Conservation (phyloP, 2,797 vertebrate genomes). For the Microchirus variegatus region DNA sequence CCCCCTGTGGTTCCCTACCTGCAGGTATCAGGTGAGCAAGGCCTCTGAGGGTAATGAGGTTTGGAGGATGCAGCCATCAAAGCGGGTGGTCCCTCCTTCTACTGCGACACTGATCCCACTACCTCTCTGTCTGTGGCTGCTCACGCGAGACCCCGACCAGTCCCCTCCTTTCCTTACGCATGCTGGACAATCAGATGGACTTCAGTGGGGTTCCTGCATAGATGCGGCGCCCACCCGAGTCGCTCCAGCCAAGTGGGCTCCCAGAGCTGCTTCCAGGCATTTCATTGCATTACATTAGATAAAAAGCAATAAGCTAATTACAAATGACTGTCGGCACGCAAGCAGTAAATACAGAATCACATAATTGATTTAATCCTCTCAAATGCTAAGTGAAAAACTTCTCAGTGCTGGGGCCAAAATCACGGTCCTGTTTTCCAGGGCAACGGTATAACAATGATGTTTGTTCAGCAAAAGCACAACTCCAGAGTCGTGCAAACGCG, state of each 20-base stretch:
- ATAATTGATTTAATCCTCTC: constrained; percentile 87
- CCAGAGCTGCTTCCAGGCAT: constrained; percentile 69
- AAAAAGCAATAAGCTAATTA: constrained; percentile 89
- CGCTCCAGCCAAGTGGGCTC: constrained; percentile 70
- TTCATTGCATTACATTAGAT: constrained; percentile 86
- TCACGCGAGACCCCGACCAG: constrained; percentile 76
- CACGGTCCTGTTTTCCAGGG: no score
- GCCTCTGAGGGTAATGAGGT: constrained; percentile 79
- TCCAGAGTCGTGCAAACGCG: constrained; percentile 33
- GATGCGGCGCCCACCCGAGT: constrained; percentile 66
- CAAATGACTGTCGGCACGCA: constrained; percentile 77
- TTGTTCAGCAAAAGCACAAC: constrained; percentile 83
- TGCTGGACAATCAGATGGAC: constrained; percentile 79
- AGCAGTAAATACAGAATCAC: constrained; percentile 85
- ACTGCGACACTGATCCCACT: constrained; percentile 70
- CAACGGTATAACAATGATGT: no score
- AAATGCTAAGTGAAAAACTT: constrained; percentile 87
- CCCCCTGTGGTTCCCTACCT: constrained; percentile 68
- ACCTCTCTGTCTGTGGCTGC: constrained; percentile 75
- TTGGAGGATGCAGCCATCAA: constrained; percentile 78
- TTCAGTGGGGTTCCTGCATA: constrained; percentile 60
- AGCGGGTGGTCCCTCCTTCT: constrained; percentile 78
- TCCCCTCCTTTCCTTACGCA: constrained; percentile 56
- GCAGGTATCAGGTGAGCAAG: constrained; percentile 81
- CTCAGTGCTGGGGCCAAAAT: constrained; percentile 81